phyloP scores from a whole-genome alignment of 2,113 vertebrate species.

The Zosterops hypoxanthus region DNA sequence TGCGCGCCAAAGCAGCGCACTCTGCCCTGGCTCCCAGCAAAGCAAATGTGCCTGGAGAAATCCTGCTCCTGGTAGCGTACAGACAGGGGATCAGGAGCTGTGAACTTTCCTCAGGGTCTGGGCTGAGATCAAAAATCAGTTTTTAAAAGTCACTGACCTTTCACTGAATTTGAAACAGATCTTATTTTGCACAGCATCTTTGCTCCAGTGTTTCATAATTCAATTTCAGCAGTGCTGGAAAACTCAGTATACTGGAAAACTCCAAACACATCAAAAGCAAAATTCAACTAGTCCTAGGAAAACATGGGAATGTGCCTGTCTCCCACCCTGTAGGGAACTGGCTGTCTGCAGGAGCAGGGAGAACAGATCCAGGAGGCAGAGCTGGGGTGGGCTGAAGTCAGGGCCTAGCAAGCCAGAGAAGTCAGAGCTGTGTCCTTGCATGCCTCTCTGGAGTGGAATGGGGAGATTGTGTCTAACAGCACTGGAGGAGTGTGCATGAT shows the following conservation, averaged over 20 bases:
- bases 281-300: not conserved
- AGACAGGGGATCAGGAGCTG: fast-evolving
- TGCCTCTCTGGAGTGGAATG: not conserved
- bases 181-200: not conserved
- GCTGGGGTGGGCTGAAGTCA: not conserved
- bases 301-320: fast-evolving
- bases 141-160: not conserved
- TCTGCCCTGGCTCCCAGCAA: not conserved
- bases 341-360: not conserved
- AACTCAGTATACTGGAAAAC: not conserved
- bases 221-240: not conserved
- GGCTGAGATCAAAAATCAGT: fast-evolving
- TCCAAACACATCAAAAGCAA: not conserved
- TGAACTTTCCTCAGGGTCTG: fast-evolving
- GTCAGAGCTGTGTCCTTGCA: fast-evolving
- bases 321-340: too few species aligned
- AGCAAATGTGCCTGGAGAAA: not conserved
- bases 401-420: too few species aligned
- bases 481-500: fast-evolving
- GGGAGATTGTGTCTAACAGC: fast-evolving
- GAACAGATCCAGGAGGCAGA: not conserved
- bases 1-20: fast-evolving
- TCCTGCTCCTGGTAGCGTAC: fast-evolving
- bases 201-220: not conserved
- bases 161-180: not conserved